Evolutionary conservation across 2,888 invertebrate genomes (phyloP).

Genomic region (Diaperis boleti): DNA sequence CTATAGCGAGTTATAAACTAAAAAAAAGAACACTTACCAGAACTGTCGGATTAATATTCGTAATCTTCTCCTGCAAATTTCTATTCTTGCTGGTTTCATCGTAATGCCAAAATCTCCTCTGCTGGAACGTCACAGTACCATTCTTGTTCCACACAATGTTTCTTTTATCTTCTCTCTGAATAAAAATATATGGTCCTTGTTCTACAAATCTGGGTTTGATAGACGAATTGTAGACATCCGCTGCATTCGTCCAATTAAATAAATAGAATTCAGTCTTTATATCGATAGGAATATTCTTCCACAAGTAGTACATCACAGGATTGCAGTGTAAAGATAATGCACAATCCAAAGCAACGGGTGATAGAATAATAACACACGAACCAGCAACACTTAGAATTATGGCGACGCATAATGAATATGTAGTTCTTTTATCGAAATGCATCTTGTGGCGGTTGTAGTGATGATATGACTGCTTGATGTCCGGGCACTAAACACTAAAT

Average conservation of each 20-base stretch:
- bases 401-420: not conserved
- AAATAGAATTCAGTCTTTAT: conserved; percentile 48
- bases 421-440: not conserved
- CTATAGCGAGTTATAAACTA: too few relatives aligned
- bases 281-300: not conserved
- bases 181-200: conserved; percentile 75
- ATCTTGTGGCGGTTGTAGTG: not conserved
- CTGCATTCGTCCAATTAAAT: conserved; percentile 65
- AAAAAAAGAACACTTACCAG: too few relatives aligned
- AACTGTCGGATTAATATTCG: not conserved
- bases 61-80: not conserved
- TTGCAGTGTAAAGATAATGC: not conserved
- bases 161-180: conserved; percentile 77
- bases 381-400: not conserved
- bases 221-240: conserved; percentile 68
- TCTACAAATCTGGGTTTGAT: conserved; percentile 71
- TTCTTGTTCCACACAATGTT: conserved; percentile 78
- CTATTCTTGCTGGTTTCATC: conserved; percentile 68
- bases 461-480: too few relatives aligned
- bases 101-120: conserved; percentile 76
- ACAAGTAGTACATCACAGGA: not conserved
- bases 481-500: not conserved
- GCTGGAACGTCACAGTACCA: conserved; percentile 79
- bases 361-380: not conserved
- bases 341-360: not conserved